phyloP scores from a whole-genome alignment of 2,113 vertebrate genomes.

The Pterocles burchelli region DNA sequence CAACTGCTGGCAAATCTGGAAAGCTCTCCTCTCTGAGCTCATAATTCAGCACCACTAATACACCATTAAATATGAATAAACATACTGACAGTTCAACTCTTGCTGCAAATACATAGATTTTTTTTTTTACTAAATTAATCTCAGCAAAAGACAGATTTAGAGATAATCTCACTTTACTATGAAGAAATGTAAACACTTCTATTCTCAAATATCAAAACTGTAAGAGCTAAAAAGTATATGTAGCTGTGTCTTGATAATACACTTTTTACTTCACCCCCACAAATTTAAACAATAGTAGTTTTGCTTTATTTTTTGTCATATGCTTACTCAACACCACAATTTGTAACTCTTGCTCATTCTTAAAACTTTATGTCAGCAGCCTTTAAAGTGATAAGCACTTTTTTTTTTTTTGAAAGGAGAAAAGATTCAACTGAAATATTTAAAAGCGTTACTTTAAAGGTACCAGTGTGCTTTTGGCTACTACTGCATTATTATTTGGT shows the following conservation, averaged over 20 bases:
- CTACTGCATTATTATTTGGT: background rate
- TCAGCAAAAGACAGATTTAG: background rate
- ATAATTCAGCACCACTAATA: background rate
- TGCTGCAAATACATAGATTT: background rate
- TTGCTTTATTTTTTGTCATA: slow-evolving; percentile 51
- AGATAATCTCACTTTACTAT: background rate
- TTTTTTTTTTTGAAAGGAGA: background rate
- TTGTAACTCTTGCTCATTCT: background rate
- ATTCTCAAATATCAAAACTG: background rate
- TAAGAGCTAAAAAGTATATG: background rate
- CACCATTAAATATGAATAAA: background rate
- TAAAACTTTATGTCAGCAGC: background rate
- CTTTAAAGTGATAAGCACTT: background rate
- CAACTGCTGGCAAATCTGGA: background rate
- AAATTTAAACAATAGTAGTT: slow-evolving; percentile 30
- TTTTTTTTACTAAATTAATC: background rate
- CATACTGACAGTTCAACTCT: background rate
- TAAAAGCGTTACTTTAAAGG: background rate
- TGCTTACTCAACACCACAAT: background rate
- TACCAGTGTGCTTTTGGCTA: background rate
- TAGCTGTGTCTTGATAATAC: background rate
- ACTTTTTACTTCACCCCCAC: background rate
- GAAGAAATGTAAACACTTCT: background rate
- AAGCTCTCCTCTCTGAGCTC: background rate
- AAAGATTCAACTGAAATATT: background rate